Evolutionary conservation across 2,797 vertebrate species (phyloP).

Genomic region (Cercopithecus neglectus): DNA sequence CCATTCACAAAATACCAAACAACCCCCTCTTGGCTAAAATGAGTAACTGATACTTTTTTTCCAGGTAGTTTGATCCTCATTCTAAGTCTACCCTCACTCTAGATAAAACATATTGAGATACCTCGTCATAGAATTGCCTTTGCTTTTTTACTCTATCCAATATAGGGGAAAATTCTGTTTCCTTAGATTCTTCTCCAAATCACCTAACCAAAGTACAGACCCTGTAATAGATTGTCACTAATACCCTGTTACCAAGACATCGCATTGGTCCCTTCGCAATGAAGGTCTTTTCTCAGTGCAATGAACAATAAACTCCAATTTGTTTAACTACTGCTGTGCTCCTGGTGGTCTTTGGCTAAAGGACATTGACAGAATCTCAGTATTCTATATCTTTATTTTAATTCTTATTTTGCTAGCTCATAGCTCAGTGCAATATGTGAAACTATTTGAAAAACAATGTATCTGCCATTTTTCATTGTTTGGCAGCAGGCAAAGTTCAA

Average conservation of each 20-base stretch:
- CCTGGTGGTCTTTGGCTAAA: background rate
- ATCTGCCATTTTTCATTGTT: background rate
- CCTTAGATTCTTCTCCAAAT: background rate
- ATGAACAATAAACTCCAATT: background rate
- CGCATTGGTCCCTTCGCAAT: rapidly evolving
- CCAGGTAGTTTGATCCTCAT: background rate
- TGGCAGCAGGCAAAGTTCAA: background rate
- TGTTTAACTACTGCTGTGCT: background rate
- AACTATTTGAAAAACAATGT: background rate
- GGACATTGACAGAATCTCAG: background rate
- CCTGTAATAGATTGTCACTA: background rate
- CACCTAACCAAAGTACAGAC: background rate
- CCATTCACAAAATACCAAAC: background rate
- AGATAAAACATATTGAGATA: background rate
- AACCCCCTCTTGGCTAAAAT: background rate
- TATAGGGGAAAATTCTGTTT: background rate
- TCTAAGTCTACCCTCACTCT: background rate
- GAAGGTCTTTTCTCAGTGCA: background rate
- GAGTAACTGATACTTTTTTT: background rate
- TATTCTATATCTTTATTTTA: background rate
- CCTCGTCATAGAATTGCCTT: background rate
- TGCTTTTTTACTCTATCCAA: background rate
- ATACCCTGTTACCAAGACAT: background rate
- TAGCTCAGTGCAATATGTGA: background rate
- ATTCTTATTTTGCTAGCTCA: background rate